Evolutionary conservation across 2,113 vertebrate genomes (phyloP).

Genomic region (Poeciliopsis occidentalis): DNA sequence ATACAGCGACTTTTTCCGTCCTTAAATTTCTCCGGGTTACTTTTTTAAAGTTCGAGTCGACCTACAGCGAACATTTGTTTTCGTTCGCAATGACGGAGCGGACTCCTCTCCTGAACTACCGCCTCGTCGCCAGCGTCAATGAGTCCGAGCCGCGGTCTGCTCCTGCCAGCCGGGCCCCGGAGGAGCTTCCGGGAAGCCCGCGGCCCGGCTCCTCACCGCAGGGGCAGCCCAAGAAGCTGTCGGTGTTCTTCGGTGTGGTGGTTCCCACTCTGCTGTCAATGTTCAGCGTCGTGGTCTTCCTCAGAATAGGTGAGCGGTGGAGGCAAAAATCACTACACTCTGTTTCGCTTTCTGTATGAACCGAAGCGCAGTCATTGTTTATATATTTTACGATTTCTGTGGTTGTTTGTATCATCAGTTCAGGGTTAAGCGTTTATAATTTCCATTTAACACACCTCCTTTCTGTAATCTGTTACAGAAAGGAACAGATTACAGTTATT

Average conservation of each 20-base stretch:
- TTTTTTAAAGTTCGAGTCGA: too few species aligned
- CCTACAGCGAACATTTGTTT: not conserved
- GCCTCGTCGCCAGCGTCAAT: slow-evolving; percentile 81
- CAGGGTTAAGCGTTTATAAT: too few species aligned
- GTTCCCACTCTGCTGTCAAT: slow-evolving; percentile 91
- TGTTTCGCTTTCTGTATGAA: too few species aligned
- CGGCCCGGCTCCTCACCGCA: slow-evolving; percentile 22
- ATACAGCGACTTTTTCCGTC: too few species aligned
- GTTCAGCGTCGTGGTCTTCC: slow-evolving; percentile 93
- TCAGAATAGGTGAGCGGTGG: slow-evolving; percentile 84
- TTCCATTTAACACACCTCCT: too few species aligned
- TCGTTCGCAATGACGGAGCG: slow-evolving; percentile 79
- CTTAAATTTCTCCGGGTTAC: too few species aligned
- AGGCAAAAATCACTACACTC: not conserved
- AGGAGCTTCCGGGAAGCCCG: slow-evolving; percentile 28
- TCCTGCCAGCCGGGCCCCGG: slow-evolving; percentile 52
- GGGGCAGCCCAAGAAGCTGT: slow-evolving; percentile 79
- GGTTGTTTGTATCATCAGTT: too few species aligned
- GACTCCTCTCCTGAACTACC: slow-evolving; percentile 87
- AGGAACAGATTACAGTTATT: too few species aligned
- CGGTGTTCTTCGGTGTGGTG: slow-evolving; percentile 89
- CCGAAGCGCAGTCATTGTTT: too few species aligned
- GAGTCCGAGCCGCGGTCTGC: slow-evolving; percentile 61
- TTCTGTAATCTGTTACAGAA: too few species aligned
- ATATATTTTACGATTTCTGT: too few species aligned